Evolutionary conservation across 2,888 invertebrate species (phyloP).

Genomic region (Synanthedon tipuliformis): DNA sequence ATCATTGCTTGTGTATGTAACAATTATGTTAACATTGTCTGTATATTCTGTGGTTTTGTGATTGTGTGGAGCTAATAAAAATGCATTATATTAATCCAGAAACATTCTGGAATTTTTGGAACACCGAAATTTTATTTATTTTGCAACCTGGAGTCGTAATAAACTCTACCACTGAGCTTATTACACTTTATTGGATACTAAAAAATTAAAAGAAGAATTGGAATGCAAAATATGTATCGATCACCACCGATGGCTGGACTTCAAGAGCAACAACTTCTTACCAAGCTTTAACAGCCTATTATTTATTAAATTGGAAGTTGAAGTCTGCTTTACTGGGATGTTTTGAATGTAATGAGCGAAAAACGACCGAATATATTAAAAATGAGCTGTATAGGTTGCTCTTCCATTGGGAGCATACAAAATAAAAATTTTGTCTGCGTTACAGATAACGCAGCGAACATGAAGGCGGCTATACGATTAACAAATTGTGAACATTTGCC

Average conservation of each 20-base stretch:
- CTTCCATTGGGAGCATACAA: constrained; percentile 9
- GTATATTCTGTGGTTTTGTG: no score
- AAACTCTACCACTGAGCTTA: no score
- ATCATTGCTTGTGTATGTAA: no score
- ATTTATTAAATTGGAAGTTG: neutral
- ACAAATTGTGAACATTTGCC: constrained; percentile 15
- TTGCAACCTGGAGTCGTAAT: no score
- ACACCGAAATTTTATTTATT: no score
- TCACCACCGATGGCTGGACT: constrained; percentile 12
- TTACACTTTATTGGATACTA: constrained; percentile 12
- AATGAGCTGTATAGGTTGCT: constrained; percentile 10
- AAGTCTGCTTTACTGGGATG: constrained; percentile 6
- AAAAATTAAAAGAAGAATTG: constrained; percentile 6
- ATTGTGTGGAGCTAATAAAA: no score
- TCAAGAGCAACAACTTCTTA: constrained; percentile 4
- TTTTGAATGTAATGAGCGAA: no score
- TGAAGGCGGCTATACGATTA: constrained; percentile 17
- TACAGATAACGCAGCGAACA: constrained; percentile 19
- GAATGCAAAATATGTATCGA: constrained; percentile 10
- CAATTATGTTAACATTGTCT: no score
- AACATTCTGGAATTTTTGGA: no score
- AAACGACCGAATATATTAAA: constrained; percentile 11
- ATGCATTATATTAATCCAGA: no score
- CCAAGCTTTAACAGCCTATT: no score
- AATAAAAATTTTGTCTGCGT: constrained; percentile 14